Base-by-base conservation (phyloP, 2,888 invertebrate genomes). In the Hermaeophaga mercurialis region DNA sequence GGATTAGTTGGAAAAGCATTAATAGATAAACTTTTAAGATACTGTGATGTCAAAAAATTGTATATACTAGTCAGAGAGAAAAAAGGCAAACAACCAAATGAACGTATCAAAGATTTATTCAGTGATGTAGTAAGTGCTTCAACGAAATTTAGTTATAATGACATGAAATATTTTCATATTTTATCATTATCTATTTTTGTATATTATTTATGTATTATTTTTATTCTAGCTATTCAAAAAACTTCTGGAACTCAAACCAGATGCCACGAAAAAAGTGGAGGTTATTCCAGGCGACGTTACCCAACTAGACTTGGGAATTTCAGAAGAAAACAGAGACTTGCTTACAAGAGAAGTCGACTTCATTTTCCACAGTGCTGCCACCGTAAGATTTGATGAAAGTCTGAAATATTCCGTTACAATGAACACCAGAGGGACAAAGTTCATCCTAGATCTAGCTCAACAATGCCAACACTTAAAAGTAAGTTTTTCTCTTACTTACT, bases 211-310 rank as follows among this genome's bases (percentile, higher is more conserved):
- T n/a, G n/a, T n/a, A n/a, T n/a, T n/a, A n/a, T n/a, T n/a, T n/a
- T n/a, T n/a, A n/a, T 76, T 80, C n/a, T 79, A 93, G 94, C 77
- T 94, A 0, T 94, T 90, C 74, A 89, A 90, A 63, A 80, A 82
- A 64, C 79, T 94, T 0, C 86, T 86, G 60, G 75, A 80, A 19
- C 71, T 83, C 62, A 81, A 85, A 5, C 69, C 70, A 0, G 58
- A 63, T 88, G 85, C 3, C 1, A 68, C 82, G 61, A 73, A 78
- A 54, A 86, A 86, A 73, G 71, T 87, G 45, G 67, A 77, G 15
- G 78, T 80, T 0, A 75, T 87, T 8, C 62, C 75, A 2, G 84
- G 84, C 0, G 84, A 84, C 64, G 76, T 82, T 1, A 76, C 76
- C 0, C 65, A 68, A 44, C 69, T 75, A 18, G 74, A 78, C 31